Conservation (phyloP, 2,113 vertebrate species). For the Girardinichthys multiradiatus region DNA sequence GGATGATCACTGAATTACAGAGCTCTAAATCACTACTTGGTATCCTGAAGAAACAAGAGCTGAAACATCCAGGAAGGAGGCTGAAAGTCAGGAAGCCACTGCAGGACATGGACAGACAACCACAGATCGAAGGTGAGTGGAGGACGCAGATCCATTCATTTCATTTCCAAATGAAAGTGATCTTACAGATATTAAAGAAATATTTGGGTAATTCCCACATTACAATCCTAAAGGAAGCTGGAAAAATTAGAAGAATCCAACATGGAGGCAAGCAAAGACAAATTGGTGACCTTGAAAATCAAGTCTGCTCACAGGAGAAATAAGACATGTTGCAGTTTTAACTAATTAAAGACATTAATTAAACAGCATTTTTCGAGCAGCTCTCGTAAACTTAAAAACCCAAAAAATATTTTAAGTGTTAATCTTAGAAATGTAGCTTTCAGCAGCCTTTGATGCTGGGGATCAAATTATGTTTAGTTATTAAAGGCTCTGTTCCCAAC, state of each 20-base stretch:
- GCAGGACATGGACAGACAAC: neutral
- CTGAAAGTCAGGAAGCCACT: neutral
- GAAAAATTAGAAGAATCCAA: neutral
- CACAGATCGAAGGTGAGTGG: slow-evolving; percentile 41
- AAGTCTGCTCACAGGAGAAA: neutral
- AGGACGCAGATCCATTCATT: neutral
- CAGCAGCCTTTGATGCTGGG: too few relatives aligned
- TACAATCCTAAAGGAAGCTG: neutral
- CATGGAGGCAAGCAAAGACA: neutral
- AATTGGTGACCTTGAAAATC: slow-evolving; percentile 41
- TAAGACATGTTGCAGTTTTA: neutral
- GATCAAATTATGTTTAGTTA: too few relatives aligned
- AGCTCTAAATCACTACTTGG: neutral
- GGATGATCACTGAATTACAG: neutral
- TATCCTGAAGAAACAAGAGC: neutral
- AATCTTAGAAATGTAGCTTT: too few relatives aligned
- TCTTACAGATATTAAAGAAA: neutral
- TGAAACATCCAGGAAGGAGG: neutral
- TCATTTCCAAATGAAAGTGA: neutral
- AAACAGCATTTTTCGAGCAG: too few relatives aligned
- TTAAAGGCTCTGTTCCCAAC: too few relatives aligned
- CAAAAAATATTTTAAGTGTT: too few relatives aligned
- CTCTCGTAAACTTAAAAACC: too few relatives aligned
- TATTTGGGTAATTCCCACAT: accelerated
- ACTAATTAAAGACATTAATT: too few relatives aligned